Conservation (phyloP, 2,797 vertebrate species). For the Neosilurus hyrtlii region DNA sequence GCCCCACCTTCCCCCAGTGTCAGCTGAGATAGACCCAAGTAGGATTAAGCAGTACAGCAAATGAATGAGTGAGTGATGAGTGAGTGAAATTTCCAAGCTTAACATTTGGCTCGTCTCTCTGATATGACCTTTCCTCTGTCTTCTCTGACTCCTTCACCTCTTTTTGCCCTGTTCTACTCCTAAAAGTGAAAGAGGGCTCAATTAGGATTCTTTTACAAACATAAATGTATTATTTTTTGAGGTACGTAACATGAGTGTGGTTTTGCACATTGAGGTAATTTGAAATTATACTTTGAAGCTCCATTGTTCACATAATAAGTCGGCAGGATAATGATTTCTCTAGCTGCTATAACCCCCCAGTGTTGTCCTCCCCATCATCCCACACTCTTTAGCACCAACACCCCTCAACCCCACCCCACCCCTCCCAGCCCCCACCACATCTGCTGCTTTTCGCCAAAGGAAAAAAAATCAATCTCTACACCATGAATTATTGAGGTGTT, state of each 20-base stretch:
- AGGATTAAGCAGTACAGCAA: too few relatives aligned
- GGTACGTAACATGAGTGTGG: constrained; percentile 77
- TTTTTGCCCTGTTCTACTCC: neutral
- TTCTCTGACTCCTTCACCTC: neutral
- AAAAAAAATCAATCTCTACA: constrained; percentile 63
- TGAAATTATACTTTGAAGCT: constrained; percentile 44
- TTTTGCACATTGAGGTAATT: constrained; percentile 70
- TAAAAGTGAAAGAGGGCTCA: constrained; percentile 1
- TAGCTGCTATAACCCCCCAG: constrained; percentile 47
- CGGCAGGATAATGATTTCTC: constrained; percentile 58
- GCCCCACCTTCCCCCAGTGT: too few relatives aligned
- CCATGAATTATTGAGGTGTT: constrained; percentile 93
- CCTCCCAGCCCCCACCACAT: constrained; percentile 55
- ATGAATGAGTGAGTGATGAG: too few relatives aligned
- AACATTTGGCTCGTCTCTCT: neutral
- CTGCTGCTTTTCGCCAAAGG: constrained; percentile 58
- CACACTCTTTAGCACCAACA: constrained; percentile 46
- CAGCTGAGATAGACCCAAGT: too few relatives aligned
- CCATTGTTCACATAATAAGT: constrained; percentile 62
- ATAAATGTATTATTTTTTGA: constrained; percentile 26
- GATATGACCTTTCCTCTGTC: neutral
- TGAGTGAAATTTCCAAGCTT: neutral
- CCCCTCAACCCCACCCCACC: constrained; percentile 22
- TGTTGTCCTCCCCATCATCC: constrained; percentile 62
- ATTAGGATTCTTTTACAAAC: constrained; percentile 21